Percentiles rank a stretch among this genome's conserved stretches.
These are phyloP conservation scores for Scaptomyza pallida DNA, from an alignment of 1,140 invertebrate species.

Conservation along the genomic window DNA sequence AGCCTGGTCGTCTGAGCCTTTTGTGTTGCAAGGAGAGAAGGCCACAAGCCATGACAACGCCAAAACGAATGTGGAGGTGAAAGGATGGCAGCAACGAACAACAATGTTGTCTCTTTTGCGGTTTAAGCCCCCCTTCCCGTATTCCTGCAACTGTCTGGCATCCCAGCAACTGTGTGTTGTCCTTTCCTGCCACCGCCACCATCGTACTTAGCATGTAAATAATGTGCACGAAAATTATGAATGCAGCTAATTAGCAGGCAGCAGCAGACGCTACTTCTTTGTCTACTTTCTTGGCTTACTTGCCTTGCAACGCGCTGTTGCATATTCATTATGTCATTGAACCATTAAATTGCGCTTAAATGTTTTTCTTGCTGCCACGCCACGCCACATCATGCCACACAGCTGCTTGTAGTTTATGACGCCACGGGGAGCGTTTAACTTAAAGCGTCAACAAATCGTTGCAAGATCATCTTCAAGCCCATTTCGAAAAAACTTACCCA, in stretches of 20 bases:
- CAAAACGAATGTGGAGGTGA: conserved; percentile 4
- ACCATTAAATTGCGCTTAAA: conserved; percentile 79
- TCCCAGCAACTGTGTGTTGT: conserved; percentile 1
- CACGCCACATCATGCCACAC: conserved; percentile 8
- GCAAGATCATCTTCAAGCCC: conserved; percentile 19
- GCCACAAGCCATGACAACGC: conserved; percentile 13
- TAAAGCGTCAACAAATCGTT: conserved; percentile 78
- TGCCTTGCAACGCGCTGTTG: conserved; percentile 31
- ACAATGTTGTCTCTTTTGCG: conserved; percentile 49
- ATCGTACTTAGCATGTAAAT: conserved; percentile 77
- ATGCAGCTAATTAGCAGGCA: conserved; percentile 77
- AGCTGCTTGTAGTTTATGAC: conserved; percentile 51
- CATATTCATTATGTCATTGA: conserved; percentile 83
- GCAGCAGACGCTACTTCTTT: conserved; percentile 24
- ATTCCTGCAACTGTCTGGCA: conserved; percentile 28
- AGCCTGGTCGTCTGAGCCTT: conserved; percentile 38
- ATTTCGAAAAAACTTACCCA: conserved; percentile 11
- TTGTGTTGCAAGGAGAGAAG: conserved; percentile 33
- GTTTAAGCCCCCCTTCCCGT: conserved; percentile 40
- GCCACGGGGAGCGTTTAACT: conserved; percentile 76
- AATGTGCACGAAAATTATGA: conserved; percentile 80
- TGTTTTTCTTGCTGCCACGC: conserved; percentile 27
- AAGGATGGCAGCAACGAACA: background rate
- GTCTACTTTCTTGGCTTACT: conserved; percentile 32
- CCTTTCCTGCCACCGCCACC: conserved; percentile 34